Base-by-base conservation (phyloP, 2,113 vertebrate genomes). In the Cariama cristata region DNA sequence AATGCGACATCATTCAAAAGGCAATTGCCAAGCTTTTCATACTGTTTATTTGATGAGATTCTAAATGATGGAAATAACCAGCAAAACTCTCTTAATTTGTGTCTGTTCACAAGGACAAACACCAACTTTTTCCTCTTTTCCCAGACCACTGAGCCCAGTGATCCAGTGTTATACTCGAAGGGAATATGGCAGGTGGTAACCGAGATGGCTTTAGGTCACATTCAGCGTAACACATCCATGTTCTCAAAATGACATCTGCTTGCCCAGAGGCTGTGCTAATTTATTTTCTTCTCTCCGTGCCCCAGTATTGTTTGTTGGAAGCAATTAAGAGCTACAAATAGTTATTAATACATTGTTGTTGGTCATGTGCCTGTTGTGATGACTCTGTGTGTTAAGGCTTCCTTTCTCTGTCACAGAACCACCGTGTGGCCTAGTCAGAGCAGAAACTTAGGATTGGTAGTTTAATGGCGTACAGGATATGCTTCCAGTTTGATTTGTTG, bases 131-230 rank as follows among this genome's bases (percentile, higher is more conserved):
- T 47, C 3, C 1, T 40, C 40, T 35, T 35, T 80, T 33, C 76
- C 28, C 19, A 62, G 66, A 42, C 58, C 14, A 1, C 66, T 69
- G 66, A 85, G 50, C 86, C 38, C 20, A 27, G 62, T 27, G n/a
- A 75, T 85, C 17, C 49, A 40, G 12, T 28, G 15, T n/a, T 68
- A 13, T 2, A 24, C 74, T 95, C 44, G 59, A 32, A 50, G 47
- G 66, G 40, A 52, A 59, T 52, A 42, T 44, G 91, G 75, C 91
- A 97, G 92, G 88, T 96, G 95, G 80, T 74, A 67, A 64, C 38
- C 49, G 81, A 76, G 62, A 92, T 91, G 67, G 45, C 84, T 94
- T 75, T 22, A 62, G 93, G 89, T 86, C 49, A n/a, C 77, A 91
- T 72, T 58, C 44, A 26, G 33, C 56, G 35, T 49, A 73, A 81